phyloP scores from a whole-genome alignment of 2,888 invertebrate genomes.

The Charanyca ferruginea region DNA sequence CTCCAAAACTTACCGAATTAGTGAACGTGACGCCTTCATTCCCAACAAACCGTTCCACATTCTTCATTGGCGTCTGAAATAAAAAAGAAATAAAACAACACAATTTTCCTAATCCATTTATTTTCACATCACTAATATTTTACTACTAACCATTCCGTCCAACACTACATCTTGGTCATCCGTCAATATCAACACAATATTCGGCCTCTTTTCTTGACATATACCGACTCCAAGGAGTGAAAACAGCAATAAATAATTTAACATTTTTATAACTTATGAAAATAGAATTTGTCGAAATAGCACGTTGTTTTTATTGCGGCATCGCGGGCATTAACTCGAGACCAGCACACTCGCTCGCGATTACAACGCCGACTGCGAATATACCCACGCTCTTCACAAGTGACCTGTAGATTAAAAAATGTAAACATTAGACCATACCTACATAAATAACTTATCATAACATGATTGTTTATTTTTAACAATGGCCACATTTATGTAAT shows the following conservation, averaged over 20 bases:
- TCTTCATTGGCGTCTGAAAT: conserved; percentile 93
- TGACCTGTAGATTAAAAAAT: conserved; percentile 92
- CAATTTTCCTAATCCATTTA: conserved; percentile 77
- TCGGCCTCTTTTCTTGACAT: conserved; percentile 87
- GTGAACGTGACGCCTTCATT: conserved; percentile 93
- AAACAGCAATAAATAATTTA: conserved; percentile 82
- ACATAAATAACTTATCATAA: conserved; percentile 22
- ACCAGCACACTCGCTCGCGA: conserved; percentile 95
- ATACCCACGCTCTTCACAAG: conserved; percentile 95
- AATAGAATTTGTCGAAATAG: conserved; percentile 34
- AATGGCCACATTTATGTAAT: not conserved
- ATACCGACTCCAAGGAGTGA: conserved; percentile 68
- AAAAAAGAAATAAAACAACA: conserved; percentile 71
- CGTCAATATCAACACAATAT: conserved; percentile 95
- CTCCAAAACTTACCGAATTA: conserved; percentile 93
- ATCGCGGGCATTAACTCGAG: conserved; percentile 94
- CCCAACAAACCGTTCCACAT: conserved; percentile 92
- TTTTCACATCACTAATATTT: conserved; percentile 67
- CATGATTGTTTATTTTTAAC: conserved; percentile 17
- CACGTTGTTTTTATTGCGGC: conserved; percentile 77
- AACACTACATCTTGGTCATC: conserved; percentile 97
- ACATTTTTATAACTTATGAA: conserved; percentile 76
- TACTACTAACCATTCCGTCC: conserved; percentile 93
- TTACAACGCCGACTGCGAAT: conserved; percentile 94
- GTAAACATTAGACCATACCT: conserved; percentile 48